Conservation (phyloP, 64 coral and sea anemone genomes). For the Acropora tenuis region DNA sequence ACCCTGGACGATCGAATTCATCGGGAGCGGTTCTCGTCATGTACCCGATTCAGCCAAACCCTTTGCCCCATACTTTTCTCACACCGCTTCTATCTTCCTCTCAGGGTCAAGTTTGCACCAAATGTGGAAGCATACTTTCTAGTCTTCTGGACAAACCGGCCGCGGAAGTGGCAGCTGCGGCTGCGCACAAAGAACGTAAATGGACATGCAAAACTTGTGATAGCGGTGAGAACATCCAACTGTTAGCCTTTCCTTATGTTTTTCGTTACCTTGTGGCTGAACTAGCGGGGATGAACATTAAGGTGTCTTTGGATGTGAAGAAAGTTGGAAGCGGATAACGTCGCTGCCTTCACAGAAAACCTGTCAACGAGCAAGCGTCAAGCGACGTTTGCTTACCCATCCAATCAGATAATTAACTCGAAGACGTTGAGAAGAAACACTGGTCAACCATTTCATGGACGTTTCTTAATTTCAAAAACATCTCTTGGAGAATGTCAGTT, state of each 20-base stretch:
- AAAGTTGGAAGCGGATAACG: slow-evolving; percentile 56
- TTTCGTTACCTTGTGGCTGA: slow-evolving; percentile 97
- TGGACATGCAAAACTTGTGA: slow-evolving; percentile 93
- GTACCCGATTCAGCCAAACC: no score
- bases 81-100: background rate
- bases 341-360: background rate
- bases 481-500: no score
- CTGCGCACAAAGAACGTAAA: slow-evolving; percentile 80
- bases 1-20: no score
- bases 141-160: slow-evolving; percentile 85
- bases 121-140: slow-evolving; percentile 94
- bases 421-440: no score
- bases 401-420: no score
- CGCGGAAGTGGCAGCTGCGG: slow-evolving; percentile 76
- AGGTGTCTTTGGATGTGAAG: slow-evolving; percentile 86
- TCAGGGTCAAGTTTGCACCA: slow-evolving; percentile 88
- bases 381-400: no score
- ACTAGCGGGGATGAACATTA: slow-evolving; percentile 95
- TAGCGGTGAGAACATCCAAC: slow-evolving; percentile 73
- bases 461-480: no score
- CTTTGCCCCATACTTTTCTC: background rate
- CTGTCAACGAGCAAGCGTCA: background rate
- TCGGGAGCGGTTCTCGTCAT: no score
- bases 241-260: slow-evolving; percentile 92
- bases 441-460: no score